phyloP scores from a whole-genome alignment of 2,888 invertebrate genomes.

The Torymus tubicola region DNA sequence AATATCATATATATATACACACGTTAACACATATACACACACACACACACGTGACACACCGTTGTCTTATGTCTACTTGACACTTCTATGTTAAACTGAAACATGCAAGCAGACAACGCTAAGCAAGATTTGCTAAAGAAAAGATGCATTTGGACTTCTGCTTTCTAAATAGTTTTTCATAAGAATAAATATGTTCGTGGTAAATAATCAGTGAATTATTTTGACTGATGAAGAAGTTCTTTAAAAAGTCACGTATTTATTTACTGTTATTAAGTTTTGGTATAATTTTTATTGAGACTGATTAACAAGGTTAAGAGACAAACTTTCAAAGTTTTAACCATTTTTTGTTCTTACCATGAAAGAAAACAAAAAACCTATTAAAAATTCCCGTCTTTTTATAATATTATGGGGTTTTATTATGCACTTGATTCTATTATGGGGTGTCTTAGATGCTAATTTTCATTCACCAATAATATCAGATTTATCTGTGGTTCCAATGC shows the following conservation, averaged over 20 bases:
- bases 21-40: no score
- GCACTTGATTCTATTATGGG: conserved; percentile 71
- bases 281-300: background rate
- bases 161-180: background rate
- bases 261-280: conserved; percentile 10
- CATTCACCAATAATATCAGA: conserved; percentile 72
- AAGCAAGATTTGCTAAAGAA: background rate
- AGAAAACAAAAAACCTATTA: conserved; percentile 16
- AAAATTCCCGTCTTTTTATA: conserved; percentile 40
- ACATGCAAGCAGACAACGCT: no score
- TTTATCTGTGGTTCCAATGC: conserved; percentile 65
- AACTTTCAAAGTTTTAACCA: conserved; percentile 11
- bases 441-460: conserved; percentile 73
- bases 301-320: conserved; percentile 20
- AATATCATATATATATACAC: no score
- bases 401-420: conserved; percentile 69
- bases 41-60: no score
- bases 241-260: conserved; percentile 7
- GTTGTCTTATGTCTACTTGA: no score
- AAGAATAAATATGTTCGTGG: conserved; percentile 3
- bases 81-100: no score
- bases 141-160: conserved; percentile 14
- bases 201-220: background rate
- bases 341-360: conserved; percentile 42
- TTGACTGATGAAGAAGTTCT: background rate